Conservation (phyloP, 2,797 vertebrate species). For the Nasua narica region DNA sequence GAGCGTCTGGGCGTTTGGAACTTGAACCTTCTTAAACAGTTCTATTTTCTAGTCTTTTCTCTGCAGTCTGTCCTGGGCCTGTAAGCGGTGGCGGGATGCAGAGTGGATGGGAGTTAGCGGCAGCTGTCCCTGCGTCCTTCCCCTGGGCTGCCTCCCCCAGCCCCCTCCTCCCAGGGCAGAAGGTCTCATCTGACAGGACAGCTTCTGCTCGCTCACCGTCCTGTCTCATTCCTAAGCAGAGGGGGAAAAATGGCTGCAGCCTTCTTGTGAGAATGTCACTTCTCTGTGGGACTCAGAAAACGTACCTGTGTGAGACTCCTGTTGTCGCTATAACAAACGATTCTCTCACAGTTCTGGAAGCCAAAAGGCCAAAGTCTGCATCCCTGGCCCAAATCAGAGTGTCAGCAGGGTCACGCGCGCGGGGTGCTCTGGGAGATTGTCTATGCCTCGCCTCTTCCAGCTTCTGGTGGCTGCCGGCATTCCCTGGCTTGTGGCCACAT, state of each 20-base stretch:
- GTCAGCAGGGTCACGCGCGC: not conserved
- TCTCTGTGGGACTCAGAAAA: not conserved
- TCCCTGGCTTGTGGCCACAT: not conserved
- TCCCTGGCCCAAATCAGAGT: not conserved
- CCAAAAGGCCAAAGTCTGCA: not conserved
- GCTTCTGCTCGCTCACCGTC: not conserved
- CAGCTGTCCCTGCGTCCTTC: not conserved
- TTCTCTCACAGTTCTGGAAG: not conserved
- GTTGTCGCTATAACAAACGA: not conserved
- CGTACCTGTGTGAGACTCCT: not conserved
- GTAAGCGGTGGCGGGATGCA: not conserved
- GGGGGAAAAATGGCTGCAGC: not conserved
- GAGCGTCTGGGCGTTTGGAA: not conserved
- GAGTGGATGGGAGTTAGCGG: not conserved
- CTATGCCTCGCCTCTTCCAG: not conserved
- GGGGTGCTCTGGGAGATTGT: fast-evolving
- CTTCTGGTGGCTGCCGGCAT: not conserved
- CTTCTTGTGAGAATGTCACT: not conserved
- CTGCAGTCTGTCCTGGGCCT: not conserved
- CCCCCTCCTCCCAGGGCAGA: not conserved
- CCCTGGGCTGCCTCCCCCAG: not conserved
- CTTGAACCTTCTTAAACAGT: not conserved
- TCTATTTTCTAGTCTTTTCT: not conserved
- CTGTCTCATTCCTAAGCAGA: not conserved
- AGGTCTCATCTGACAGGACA: not conserved